Evolutionary conservation across 2,797 vertebrate genomes (phyloP), one percentile per base, ranked within the genome.

Genomic region (Vireo griseus): DNA sequence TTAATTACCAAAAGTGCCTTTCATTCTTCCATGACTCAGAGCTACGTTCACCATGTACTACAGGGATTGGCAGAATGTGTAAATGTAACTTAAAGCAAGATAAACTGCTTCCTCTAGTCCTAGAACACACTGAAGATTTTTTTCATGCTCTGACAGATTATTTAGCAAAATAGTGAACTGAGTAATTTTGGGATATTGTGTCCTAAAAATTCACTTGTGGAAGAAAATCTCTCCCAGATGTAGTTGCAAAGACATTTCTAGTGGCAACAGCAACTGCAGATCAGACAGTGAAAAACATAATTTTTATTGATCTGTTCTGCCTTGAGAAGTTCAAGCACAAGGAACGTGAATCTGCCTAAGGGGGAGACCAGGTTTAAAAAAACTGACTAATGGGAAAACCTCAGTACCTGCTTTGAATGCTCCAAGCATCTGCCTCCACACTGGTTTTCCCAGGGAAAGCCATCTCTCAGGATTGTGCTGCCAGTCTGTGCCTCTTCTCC

Each of bases 1-100:
- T 93, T 85, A 91, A 74, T 95, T 96, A 74, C 39, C 11, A 11
- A 21, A 96, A 96, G 39, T 67, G 55, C 25, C 51, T 94, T 79
- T 2, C 7, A 19, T 85, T 95, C 75, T 87, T 67, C 59, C 22
- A 3, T 86, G 81, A 69, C 73, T 86, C 67, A 55, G 66, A 76
- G 18, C 40, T 44, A 1, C 50, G 59, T 89, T 93, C 51, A 42
- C 31, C 31, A 20, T 81, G 42, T 93, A 15, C 59, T 72, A 10
- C 51, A 84, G 88, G 57, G 74, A 37, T 21, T 77, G 59, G 51
- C 40, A 80, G 61, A 75, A 87, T 0, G 11, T 61, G 58, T 91
- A 93, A 94, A 88, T 87, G 42, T 83, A 66, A 59, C 54, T 79
- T 83, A 33, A 83, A 91, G 63, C 22, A 83, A 82, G 48, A 92